Conservation (phyloP, 2,113 vertebrate genomes). For the Xenopus laevis region DNA sequence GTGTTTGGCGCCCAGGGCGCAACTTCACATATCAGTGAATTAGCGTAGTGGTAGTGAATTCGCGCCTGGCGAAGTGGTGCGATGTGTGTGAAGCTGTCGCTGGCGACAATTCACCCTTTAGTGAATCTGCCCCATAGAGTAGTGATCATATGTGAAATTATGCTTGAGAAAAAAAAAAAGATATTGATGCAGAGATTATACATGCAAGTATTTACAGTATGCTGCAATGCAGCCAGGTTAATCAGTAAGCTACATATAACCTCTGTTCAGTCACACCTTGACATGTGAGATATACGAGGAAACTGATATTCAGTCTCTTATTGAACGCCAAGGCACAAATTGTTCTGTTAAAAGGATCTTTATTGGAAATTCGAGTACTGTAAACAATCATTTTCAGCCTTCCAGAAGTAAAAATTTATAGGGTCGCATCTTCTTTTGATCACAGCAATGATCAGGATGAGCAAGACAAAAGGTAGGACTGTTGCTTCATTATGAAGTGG, state of each 20-base stretch:
- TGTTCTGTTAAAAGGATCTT: slow-evolving; percentile 1
- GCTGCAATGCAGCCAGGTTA: slow-evolving; percentile 72
- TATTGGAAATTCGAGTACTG: slow-evolving; percentile 39
- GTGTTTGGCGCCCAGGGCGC: too few species aligned
- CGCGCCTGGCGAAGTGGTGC: too few species aligned
- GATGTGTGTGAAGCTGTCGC: too few species aligned
- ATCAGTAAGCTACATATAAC: slow-evolving; percentile 84
- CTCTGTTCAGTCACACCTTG: slow-evolving; percentile 80
- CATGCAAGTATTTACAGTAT: slow-evolving; percentile 60
- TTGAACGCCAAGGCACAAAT: slow-evolving; percentile 53
- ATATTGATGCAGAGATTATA: slow-evolving; percentile 30
- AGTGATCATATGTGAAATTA: too few species aligned
- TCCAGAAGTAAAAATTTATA: background rate
- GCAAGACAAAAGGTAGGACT: slow-evolving; percentile 71
- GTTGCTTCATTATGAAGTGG: background rate
- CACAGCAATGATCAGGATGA: slow-evolving; percentile 69
- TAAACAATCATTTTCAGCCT: slow-evolving; percentile 1
- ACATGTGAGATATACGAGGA: slow-evolving; percentile 59
- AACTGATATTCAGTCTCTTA: slow-evolving; percentile 50
- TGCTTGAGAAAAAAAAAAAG: too few species aligned
- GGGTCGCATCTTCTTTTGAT: slow-evolving; percentile 32
- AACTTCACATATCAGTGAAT: too few species aligned
- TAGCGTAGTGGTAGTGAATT: too few species aligned
- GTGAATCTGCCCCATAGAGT: too few species aligned
- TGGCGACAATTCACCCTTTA: too few species aligned